These are phyloP conservation scores for Hyperoplus immaculatus DNA, from an alignment of 2,797 vertebrate genomes.

Conservation along the genomic window DNA sequence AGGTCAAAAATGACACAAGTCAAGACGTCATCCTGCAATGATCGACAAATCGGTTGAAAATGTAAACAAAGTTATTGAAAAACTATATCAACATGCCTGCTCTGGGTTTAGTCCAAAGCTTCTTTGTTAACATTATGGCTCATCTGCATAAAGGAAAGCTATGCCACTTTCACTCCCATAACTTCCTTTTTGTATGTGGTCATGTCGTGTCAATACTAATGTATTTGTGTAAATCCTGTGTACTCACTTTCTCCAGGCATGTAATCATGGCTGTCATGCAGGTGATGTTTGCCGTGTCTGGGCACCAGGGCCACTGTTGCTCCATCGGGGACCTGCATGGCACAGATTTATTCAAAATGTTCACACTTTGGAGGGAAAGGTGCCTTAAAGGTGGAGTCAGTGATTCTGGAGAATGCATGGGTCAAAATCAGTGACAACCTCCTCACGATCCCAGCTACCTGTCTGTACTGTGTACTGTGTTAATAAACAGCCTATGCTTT, in stretches of 20 bases:
- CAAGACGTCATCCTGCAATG: not conserved
- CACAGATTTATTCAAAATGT: conserved; percentile 5
- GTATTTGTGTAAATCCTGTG: not conserved
- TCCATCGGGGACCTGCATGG: conserved; percentile 93
- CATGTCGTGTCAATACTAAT: not conserved
- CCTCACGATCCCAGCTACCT: no score
- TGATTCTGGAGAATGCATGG: no score
- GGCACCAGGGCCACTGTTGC: conserved; percentile 95
- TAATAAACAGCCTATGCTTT: no score
- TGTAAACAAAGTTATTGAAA: not conserved
- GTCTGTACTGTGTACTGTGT: no score
- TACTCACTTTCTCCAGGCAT: conserved; percentile 96
- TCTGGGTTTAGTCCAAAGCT: not conserved
- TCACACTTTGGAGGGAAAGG: conserved; percentile 2
- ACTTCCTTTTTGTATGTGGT: not conserved
- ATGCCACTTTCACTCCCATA: not conserved
- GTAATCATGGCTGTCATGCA: conserved; percentile 96
- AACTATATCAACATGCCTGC: no score
- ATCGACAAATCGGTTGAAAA: not conserved
- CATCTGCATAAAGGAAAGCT: not conserved
- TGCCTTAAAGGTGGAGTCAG: no score
- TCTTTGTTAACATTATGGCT: not conserved
- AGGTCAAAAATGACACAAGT: no score
- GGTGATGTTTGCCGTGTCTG: conserved; percentile 92
- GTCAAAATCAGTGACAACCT: no score